phyloP scores from a whole-genome alignment of 2,797 vertebrate genomes.

The Sus cebifrons region DNA sequence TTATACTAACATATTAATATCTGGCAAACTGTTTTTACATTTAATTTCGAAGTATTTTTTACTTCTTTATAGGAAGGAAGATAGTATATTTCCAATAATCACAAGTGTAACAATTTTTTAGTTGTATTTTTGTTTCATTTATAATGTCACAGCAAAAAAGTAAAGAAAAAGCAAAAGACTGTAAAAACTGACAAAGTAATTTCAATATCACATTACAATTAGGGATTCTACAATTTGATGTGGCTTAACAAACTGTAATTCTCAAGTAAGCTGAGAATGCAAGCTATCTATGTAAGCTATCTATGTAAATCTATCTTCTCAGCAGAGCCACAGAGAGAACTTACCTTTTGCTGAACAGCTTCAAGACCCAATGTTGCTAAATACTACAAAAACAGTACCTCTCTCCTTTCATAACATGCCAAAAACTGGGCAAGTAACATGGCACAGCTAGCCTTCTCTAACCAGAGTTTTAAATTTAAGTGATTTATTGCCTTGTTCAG shows the following conservation, averaged over 20 bases:
- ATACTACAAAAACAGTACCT: constrained; percentile 70
- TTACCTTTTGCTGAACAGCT: constrained; percentile 80
- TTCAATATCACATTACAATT: constrained; percentile 63
- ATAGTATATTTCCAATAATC: constrained; percentile 61
- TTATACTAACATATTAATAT: constrained; percentile 20
- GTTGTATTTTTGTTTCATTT: constrained; percentile 66
- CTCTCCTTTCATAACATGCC: background rate
- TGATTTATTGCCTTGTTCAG: background rate
- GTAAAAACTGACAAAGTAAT: constrained; percentile 61
- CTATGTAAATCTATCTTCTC: constrained; percentile 43
- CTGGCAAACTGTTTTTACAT: constrained; percentile 56
- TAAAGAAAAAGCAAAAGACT: constrained; percentile 47
- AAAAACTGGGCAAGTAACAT: constrained; percentile 37
- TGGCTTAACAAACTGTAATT: constrained; percentile 10
- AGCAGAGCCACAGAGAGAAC: constrained; percentile 79
- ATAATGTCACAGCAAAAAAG: constrained; percentile 63
- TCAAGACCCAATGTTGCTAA: constrained; percentile 67
- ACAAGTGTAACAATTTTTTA: constrained; percentile 51
- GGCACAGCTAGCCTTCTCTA: constrained; percentile 70
- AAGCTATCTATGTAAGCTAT: background rate
- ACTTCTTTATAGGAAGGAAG: constrained; percentile 56
- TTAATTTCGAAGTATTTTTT: constrained; percentile 68
- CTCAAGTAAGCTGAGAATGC: background rate
- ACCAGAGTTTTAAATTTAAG: constrained; percentile 17
- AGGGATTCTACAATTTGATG: constrained; percentile 50